A percentile compares a stretch with the other conserved stretches of the same genome.
phyloP scores from a whole-genome alignment of 2,888 invertebrate species.

The Lepetodrilus schrolli region DNA sequence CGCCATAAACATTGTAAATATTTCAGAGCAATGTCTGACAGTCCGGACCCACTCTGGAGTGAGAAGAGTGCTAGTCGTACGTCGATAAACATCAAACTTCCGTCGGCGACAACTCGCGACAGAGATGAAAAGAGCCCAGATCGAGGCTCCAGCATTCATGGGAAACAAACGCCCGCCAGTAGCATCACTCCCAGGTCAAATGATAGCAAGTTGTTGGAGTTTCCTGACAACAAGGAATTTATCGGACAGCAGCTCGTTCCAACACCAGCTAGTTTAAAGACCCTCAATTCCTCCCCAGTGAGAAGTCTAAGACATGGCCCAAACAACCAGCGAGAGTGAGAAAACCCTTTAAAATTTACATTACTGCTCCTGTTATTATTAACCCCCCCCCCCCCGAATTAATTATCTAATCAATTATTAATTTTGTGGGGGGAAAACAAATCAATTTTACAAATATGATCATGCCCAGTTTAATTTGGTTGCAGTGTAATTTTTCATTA shows the following conservation, averaged over 20 bases:
- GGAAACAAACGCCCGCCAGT: conserved; percentile 2
- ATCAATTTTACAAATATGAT: too few relatives aligned
- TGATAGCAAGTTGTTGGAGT: conserved; percentile 45
- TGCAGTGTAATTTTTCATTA: too few relatives aligned
- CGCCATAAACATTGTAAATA: background rate
- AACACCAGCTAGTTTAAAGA: conserved; percentile 27
- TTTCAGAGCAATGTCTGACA: background rate
- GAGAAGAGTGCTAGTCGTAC: conserved; percentile 53
- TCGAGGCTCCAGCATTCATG: background rate
- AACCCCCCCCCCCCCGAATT: too few relatives aligned
- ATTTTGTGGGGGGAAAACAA: too few relatives aligned
- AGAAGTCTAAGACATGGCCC: conserved; percentile 35
- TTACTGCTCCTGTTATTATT: too few relatives aligned
- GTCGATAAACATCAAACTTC: conserved; percentile 67
- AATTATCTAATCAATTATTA: too few relatives aligned
- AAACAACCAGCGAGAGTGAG: conserved; percentile 40
- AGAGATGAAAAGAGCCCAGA: conserved; percentile 39
- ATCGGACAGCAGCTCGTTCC: conserved; percentile 42
- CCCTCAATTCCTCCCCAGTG: background rate
- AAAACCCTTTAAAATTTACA: too few relatives aligned
- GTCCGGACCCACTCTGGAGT: conserved; percentile 6
- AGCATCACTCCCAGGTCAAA: conserved; percentile 24
- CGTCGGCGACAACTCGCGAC: conserved; percentile 53
- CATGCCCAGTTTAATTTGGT: too few relatives aligned
- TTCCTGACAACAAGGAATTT: conserved; percentile 49